These are phyloP conservation scores for Aplysina aerophoba DNA, from an alignment of 37 sponge, comb jelly and placozoan species.

Conservation along the genomic window DNA sequence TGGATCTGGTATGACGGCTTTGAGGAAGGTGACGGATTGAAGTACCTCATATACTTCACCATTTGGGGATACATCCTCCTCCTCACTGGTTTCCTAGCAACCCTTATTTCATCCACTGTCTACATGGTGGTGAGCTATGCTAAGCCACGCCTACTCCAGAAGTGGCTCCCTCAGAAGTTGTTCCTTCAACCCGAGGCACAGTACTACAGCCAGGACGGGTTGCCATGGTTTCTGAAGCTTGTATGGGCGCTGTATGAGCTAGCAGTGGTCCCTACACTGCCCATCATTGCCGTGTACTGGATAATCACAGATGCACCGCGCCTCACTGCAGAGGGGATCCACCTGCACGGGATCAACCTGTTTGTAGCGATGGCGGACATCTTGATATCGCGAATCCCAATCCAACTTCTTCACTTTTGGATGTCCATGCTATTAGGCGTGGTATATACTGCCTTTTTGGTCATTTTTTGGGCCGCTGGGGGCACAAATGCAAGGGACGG, in stretches of 20 bases:
- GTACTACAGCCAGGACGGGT: conserved; percentile 41
- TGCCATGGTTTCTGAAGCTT: conserved; percentile 53
- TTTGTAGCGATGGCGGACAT: conserved; percentile 51
- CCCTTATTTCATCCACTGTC: background rate
- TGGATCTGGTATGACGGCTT: conserved; percentile 37
- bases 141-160: background rate
- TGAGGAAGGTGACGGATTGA: background rate
- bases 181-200: background rate
- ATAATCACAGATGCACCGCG: background rate
- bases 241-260: conserved; percentile 46
- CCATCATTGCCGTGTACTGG: conserved; percentile 51
- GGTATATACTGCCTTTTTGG: conserved; percentile 51
- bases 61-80: conserved; percentile 29
- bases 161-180: background rate
- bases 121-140: background rate
- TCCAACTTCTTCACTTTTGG: conserved; percentile 52
- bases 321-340: background rate
- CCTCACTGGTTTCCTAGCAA: background rate
- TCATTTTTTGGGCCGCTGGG: conserved; percentile 65
- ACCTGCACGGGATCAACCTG: conserved; percentile 61
- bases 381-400: conserved; percentile 45
- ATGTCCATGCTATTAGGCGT: conserved; percentile 21
- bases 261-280: background rate
- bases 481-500: conserved; percentile 42
- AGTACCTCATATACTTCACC: conserved; percentile 56